Conservation (phyloP, 2,113 vertebrate species). For the Microcebus ravelobensis region DNA sequence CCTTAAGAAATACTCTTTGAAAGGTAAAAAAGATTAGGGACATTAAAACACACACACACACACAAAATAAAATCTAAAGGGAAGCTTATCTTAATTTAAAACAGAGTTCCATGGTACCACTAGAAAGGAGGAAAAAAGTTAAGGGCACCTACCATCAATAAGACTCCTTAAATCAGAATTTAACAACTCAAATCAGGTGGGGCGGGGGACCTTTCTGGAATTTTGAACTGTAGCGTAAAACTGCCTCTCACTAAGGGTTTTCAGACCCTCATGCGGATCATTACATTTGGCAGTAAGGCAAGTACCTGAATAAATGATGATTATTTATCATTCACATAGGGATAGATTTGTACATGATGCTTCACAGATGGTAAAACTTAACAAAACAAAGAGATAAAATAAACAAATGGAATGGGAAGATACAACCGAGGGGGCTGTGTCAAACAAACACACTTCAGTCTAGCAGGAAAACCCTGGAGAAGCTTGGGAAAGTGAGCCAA, state of each 20-base stretch:
- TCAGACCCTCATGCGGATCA: not conserved
- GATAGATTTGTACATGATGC: not conserved
- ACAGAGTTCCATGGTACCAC: not conserved
- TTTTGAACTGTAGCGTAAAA: not conserved
- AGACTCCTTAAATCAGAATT: not conserved
- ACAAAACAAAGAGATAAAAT: constrained; percentile 70
- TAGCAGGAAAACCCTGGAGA: constrained; percentile 4
- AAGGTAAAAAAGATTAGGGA: not conserved
- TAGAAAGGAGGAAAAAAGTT: not conserved
- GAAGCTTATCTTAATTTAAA: not conserved
- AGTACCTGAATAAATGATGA: constrained; percentile 68
- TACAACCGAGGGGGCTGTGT: not conserved
- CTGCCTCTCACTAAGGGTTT: not conserved
- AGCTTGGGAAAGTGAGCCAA: not conserved
- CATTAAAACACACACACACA: not conserved
- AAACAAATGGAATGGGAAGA: constrained; percentile 54
- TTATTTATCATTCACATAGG: constrained; percentile 53
- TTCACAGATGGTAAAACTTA: constrained; percentile 69
- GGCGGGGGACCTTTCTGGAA: not conserved
- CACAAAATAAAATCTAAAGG: not conserved
- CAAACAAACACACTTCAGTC: not conserved
- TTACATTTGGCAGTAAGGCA: constrained; percentile 37
- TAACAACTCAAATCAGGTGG: not conserved
- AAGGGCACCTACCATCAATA: not conserved
- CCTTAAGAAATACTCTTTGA: not conserved